Conservation (phyloP, 2,888 invertebrate genomes). For the Limnephilus auricula region DNA sequence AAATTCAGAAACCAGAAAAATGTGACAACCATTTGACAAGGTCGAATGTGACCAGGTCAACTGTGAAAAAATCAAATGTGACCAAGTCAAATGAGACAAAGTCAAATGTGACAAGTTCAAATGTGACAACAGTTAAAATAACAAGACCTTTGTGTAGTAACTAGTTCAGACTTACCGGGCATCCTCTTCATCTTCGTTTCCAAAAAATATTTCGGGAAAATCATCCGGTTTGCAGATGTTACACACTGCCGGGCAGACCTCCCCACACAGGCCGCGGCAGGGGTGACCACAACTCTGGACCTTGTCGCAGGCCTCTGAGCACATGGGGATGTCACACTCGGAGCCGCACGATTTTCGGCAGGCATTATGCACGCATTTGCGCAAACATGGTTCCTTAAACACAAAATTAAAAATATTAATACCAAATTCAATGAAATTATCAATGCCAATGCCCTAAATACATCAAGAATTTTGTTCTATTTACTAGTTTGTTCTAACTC, state of each 20-base stretch:
- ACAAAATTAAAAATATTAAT: not conserved
- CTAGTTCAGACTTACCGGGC: conserved; percentile 71
- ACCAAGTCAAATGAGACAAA: not conserved
- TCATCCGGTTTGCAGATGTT: conserved; percentile 76
- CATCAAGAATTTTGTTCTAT: not conserved
- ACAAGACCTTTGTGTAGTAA: not conserved
- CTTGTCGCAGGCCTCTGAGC: conserved; percentile 72
- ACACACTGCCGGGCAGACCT: conserved; percentile 81
- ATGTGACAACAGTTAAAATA: not conserved
- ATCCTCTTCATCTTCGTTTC: conserved; percentile 76
- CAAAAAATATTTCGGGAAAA: conserved; percentile 73
- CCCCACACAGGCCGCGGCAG: conserved; percentile 86
- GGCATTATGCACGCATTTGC: conserved; percentile 74
- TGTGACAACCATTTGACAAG: too few relatives aligned
- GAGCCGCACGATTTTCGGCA: conserved; percentile 76
- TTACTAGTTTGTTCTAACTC: not conserved
- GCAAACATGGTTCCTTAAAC: not conserved
- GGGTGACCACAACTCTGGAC: conserved; percentile 77
- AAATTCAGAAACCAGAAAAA: not conserved
- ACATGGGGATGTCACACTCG: conserved; percentile 74
- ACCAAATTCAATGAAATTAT: not conserved
- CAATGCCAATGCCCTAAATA: not conserved
- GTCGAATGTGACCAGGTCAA: too few relatives aligned
- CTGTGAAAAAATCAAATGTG: too few relatives aligned
- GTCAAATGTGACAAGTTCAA: not conserved